A percentile compares a stretch with the other conserved stretches of the same genome.
Conservation (phyloP, 2,888 invertebrate species). For the Phaonia tiefii region DNA sequence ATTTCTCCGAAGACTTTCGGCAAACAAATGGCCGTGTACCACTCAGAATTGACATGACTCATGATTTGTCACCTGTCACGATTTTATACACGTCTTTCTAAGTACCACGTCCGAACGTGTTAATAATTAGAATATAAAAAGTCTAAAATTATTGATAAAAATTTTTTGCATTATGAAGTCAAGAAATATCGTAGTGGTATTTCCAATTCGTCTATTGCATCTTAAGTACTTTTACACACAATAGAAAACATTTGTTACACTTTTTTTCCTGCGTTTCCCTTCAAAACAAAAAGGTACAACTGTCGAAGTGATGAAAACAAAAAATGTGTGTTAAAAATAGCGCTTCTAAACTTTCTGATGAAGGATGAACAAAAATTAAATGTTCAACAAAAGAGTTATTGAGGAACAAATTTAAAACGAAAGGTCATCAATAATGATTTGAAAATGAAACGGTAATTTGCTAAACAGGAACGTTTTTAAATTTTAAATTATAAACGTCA, state of each 20-base stretch:
- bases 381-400: constrained; percentile 28
- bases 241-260: constrained; percentile 52
- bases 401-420: background rate
- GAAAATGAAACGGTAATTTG: constrained; percentile 60
- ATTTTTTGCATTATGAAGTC: too few species aligned
- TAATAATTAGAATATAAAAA: too few species aligned
- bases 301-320: constrained; percentile 32
- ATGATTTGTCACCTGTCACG: too few species aligned
- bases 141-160: too few species aligned
- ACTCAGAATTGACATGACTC: too few species aligned
- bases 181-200: too few species aligned
- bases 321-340: constrained; percentile 51
- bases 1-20: too few species aligned
- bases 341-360: constrained; percentile 59
- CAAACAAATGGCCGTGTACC: too few species aligned
- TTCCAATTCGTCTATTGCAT: background rate
- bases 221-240: background rate
- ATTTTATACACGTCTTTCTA: too few species aligned
- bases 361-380: constrained; percentile 47
- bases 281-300: constrained; percentile 47
- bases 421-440: constrained; percentile 64
- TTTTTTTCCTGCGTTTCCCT: background rate
- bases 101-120: too few species aligned
- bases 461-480: too few species aligned
- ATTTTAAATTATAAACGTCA: too few species aligned